Percentiles rank a stretch among this genome's conserved stretches.
Conservation (phyloP, 2,888 invertebrate genomes). For the Drosophila glabriapex region DNA sequence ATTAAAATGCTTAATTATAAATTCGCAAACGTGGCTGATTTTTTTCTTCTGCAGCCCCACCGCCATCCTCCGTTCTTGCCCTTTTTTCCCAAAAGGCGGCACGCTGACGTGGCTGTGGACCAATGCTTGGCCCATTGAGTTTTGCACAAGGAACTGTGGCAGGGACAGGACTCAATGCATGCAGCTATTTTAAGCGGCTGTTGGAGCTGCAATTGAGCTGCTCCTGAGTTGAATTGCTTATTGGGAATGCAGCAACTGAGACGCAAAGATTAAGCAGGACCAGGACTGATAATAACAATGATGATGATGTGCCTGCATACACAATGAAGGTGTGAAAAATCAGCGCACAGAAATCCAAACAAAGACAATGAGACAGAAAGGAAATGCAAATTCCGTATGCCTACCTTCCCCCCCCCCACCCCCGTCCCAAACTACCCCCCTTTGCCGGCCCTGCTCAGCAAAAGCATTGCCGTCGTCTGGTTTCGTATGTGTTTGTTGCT, state of each 20-base stretch:
- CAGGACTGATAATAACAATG: slow-evolving; percentile 1
- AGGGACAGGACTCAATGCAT: slow-evolving; percentile 7
- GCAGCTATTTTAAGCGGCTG: slow-evolving; percentile 9
- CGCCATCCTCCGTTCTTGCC: background rate
- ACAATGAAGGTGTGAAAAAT: slow-evolving; percentile 83
- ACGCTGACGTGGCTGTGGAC: slow-evolving; percentile 47
- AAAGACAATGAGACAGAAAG: slow-evolving; percentile 59
- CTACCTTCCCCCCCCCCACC: background rate
- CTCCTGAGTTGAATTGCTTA: slow-evolving; percentile 50
- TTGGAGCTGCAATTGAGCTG: slow-evolving; percentile 34
- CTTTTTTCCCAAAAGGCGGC: background rate
- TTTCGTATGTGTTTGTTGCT: slow-evolving; percentile 5
- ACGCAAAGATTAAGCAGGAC: background rate
- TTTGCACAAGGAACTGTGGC: slow-evolving; percentile 1
- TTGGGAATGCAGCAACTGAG: slow-evolving; percentile 25
- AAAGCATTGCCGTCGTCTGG: background rate
- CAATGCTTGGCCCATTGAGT: slow-evolving; percentile 8
- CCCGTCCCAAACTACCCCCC: background rate
- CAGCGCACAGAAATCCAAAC: slow-evolving; percentile 80
- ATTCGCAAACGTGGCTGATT: slow-evolving; percentile 81
- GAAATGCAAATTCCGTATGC: slow-evolving; percentile 67
- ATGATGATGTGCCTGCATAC: slow-evolving; percentile 21
- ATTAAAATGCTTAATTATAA: slow-evolving; percentile 84
- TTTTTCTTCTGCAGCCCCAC: slow-evolving; percentile 52
- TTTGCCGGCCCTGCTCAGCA: background rate